Evolutionary conservation across 2,888 invertebrate species (phyloP).

Genomic region (Saturnia pavonia): DNA sequence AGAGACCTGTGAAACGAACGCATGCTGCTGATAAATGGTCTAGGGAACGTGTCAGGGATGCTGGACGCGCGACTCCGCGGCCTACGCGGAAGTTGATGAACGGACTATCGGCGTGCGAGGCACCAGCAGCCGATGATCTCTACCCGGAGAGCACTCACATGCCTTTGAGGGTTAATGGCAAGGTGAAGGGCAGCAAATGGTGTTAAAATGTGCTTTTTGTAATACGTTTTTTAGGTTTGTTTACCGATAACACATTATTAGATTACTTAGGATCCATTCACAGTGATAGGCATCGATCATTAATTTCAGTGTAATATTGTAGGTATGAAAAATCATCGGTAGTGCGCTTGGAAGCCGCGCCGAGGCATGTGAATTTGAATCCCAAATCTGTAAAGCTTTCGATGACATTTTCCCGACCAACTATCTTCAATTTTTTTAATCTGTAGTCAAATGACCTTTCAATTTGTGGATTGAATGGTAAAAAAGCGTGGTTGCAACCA

Average conservation of each 20-base stretch:
- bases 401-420: no score
- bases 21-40: constrained; percentile 63
- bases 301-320: neutral
- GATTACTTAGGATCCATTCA: neutral
- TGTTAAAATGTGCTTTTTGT: constrained; percentile 45
- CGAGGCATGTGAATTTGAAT: no score
- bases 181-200: constrained; percentile 52
- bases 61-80: constrained; percentile 65
- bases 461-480: no score
- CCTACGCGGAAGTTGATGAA: constrained; percentile 55
- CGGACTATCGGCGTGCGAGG: constrained; percentile 54
- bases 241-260: neutral
- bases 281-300: neutral
- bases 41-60: constrained; percentile 54
- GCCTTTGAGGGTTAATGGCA: constrained; percentile 44
- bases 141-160: constrained; percentile 59
- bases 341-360: neutral
- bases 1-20: constrained; percentile 84
- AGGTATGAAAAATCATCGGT: neutral
- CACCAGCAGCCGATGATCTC: constrained; percentile 67
- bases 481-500: no score
- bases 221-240: constrained; percentile 21
- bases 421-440: no score
- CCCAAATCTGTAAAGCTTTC: no score
- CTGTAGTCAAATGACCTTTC: no score